Evolutionary conservation across 2,888 invertebrate genomes (phyloP).

Genomic region (Morinoia aosen): DNA sequence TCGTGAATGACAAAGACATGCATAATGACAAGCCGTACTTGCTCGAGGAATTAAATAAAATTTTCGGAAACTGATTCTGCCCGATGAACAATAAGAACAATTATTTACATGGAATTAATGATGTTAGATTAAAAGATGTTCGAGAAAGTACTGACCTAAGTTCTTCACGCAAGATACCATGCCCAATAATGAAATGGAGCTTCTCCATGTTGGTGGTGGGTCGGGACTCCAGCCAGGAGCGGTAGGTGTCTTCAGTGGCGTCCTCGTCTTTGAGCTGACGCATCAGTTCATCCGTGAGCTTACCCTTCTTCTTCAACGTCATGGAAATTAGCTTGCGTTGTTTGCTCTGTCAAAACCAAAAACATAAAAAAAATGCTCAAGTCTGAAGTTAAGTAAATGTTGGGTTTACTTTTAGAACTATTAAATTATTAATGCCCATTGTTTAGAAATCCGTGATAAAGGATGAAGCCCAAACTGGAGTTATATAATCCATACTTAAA

Average conservation of each 20-base stretch:
- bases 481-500: background rate
- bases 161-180: constrained; percentile 96
- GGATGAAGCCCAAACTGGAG: background rate
- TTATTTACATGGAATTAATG: background rate
- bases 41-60: background rate
- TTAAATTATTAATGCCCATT: background rate
- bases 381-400: background rate
- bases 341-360: constrained; percentile 88
- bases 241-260: constrained; percentile 93
- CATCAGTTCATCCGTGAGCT: constrained; percentile 94
- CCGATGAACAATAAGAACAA: background rate
- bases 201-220: constrained; percentile 98
- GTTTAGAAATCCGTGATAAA: background rate
- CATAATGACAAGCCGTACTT: background rate
- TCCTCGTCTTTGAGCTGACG: constrained; percentile 90
- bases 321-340: constrained; percentile 96
- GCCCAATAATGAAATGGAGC: constrained; percentile 98
- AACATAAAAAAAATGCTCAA: background rate
- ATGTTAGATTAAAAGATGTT: background rate
- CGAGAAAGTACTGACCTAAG: constrained; percentile 77
- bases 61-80: background rate
- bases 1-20: background rate
- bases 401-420: background rate
- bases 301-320: constrained; percentile 96
- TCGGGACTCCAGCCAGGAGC: constrained; percentile 95